These are phyloP conservation scores for Pelagia noctiluca DNA, from an alignment of 30 jellyfish, hydroid and myxozoan species.

Conservation along the genomic window DNA sequence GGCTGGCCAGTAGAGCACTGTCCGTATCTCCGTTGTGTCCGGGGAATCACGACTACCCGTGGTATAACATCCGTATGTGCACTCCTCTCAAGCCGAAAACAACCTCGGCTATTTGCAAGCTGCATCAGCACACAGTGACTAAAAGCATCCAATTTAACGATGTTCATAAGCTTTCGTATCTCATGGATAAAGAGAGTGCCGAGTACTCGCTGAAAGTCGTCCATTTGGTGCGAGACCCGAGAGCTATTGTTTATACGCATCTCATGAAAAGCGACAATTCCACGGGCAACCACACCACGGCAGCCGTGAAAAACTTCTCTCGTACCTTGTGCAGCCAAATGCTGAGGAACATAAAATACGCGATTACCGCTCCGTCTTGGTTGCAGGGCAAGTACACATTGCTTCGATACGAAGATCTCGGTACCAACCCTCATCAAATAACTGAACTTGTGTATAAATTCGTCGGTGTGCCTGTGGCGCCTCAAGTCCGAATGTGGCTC, in stretches of 20 bases:
- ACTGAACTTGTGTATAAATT: constrained; percentile 96
- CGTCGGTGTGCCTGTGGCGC: constrained; percentile 98
- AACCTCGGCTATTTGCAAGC: constrained; percentile 98
- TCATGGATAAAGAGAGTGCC: constrained; percentile 98
- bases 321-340: constrained; percentile 86
- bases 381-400: constrained; percentile 97
- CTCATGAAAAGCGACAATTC: constrained; percentile 73
- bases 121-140: constrained; percentile 98
- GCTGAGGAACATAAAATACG: constrained; percentile 95
- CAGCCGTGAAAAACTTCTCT: constrained; percentile 77
- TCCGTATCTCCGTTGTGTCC: constrained; percentile 99
- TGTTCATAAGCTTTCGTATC: constrained; percentile 96
- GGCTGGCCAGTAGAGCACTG: constrained; percentile 98
- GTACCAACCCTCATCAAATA: constrained; percentile 99
- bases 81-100: constrained; percentile 98
- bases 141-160: constrained; percentile 93
- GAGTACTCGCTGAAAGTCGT: constrained; percentile 98
- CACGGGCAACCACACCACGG: constrained; percentile 76
- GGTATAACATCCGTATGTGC: constrained; percentile 97
- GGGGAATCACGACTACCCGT: constrained; percentile 89
- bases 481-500: constrained; percentile 99
- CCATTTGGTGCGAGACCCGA: constrained; percentile 99
- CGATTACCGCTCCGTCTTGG: constrained; percentile 99
- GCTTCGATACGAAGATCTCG: constrained; percentile 98
- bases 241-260: constrained; percentile 97